Conservation (phyloP, 53 echinoderm and acorn worm genomes). For the Hippasteria phrygiana region DNA sequence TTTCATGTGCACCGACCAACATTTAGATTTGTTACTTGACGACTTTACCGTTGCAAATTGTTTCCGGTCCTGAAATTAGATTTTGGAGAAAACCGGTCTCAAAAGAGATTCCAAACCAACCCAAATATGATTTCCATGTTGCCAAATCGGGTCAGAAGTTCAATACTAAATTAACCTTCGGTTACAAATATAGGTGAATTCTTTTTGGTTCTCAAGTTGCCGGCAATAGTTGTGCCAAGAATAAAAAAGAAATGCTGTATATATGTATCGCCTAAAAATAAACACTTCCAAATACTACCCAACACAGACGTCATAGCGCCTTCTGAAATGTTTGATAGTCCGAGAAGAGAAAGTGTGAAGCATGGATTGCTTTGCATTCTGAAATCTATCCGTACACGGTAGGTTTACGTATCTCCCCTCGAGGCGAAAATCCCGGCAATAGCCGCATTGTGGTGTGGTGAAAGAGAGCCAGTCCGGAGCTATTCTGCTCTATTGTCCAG, state of each 20-base stretch:
- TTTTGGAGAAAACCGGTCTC: not conserved
- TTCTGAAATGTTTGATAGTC: not conserved
- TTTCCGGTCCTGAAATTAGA: not conserved
- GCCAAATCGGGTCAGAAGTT: not conserved
- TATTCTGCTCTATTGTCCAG: constrained; percentile 32
- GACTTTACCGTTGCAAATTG: no score
- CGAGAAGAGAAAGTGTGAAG: not conserved
- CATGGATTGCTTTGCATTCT: constrained; percentile 18
- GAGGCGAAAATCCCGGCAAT: constrained; percentile 16
- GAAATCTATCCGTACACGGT: constrained; percentile 21
- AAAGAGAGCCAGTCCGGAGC: not conserved
- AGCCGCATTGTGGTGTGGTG: constrained; percentile 12
- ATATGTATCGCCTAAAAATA: constrained; percentile 39
- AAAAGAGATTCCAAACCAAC: no score
- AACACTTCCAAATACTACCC: constrained; percentile 28
- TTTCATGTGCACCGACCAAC: no score
- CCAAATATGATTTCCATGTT: not conserved
- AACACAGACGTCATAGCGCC: constrained; percentile 25
- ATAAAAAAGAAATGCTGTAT: not conserved
- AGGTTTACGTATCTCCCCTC: not conserved
- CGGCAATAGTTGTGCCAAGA: not conserved
- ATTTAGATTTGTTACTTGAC: no score
- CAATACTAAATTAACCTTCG: not conserved
- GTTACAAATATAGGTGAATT: not conserved
- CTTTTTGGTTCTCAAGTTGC: not conserved